Percentiles rank a stretch among this genome's conserved stretches.
These are phyloP conservation scores for Pachliopta kotzebuea DNA, from an alignment of 2,888 invertebrate species.

Conservation along the genomic window DNA sequence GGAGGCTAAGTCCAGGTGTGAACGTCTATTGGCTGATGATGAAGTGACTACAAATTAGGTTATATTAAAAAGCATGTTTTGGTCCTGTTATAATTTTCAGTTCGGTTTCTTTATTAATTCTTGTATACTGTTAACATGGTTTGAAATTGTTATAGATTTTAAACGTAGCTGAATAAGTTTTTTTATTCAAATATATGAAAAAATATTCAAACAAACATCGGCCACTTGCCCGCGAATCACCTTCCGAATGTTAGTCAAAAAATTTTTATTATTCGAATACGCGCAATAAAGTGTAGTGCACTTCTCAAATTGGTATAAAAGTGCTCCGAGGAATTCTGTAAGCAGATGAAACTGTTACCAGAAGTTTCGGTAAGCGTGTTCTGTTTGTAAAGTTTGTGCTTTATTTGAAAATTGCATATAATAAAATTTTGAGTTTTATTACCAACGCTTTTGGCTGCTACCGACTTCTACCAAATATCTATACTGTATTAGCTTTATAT, in stretches of 20 bases:
- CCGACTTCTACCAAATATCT: neutral
- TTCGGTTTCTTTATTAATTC: no score
- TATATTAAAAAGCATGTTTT: no score
- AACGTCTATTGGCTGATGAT: no score
- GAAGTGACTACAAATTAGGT: no score
- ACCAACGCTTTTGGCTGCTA: slow-evolving; percentile 7
- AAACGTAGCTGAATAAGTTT: no score
- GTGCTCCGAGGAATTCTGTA: slow-evolving; percentile 17
- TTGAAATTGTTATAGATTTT: no score
- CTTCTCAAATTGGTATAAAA: slow-evolving; percentile 27
- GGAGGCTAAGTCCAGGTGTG: no score
- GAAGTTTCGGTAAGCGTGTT: slow-evolving; percentile 21
- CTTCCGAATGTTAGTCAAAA: slow-evolving; percentile 20
- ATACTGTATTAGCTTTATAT: slow-evolving; percentile 6
- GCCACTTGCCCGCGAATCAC: slow-evolving; percentile 7
- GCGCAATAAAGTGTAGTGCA: slow-evolving; percentile 29
- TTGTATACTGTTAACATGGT: no score
- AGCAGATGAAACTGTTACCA: slow-evolving; percentile 23
- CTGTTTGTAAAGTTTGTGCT: slow-evolving; percentile 17
- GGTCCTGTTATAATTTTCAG: no score
- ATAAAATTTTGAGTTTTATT: slow-evolving; percentile 22
- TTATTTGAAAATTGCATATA: slow-evolving; percentile 21
- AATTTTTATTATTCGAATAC: slow-evolving; percentile 24
- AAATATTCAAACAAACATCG: neutral
- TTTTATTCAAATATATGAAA: no score